Evolutionary conservation across 2,888 invertebrate species (phyloP), one percentile per base, ranked within the genome.

Genomic region (Sinelater perroti): DNA sequence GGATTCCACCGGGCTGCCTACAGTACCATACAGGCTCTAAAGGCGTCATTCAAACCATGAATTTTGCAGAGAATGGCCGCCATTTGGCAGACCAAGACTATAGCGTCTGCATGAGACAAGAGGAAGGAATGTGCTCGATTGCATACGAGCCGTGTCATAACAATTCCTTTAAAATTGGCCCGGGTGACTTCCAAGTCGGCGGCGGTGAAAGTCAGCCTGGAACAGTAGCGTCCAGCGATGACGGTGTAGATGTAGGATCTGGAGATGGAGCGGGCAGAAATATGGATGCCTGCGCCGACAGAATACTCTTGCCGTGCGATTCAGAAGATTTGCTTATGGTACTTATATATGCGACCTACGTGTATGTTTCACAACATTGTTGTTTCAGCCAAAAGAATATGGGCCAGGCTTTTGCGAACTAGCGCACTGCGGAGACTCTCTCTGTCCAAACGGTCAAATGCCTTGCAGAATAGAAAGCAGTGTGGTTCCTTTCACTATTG

Each of bases 251-350:
- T 24, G 36, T 31, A 1, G 63, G 57, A 11, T 58, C 66, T 5
- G 62, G 57, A 2, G 62, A 64, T 42, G 65, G 63, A 61, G 24
- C 11, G n/a, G 10, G 30, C 14, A 30, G 79, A 77, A 64, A 75
- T 81, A 1, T 56, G 28, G 79, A 78, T 63, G 75, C 82, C 0
- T 93, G 93, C 71, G 79, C 78, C 8, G 91, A 93, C 72, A 83
- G 88, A 42, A 85, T 93, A 40, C 86, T 91, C 1, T 87, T 93
- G 78, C 90, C 92, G 0, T 93, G 93, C 68, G 91, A 93, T 71
- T 87, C 89, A 51, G 93, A 93, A 70, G 92, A 93, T 72, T 88
- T 93, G 70, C 83, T 93, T 56, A 86, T 87, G 80, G 90, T 85
- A 28, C 2, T 28, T 28, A 28, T n/a, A 24, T 24, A 6, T 24